Evolutionary conservation across 2,888 invertebrate species (phyloP).

Genomic region (Athalia circularis): DNA sequence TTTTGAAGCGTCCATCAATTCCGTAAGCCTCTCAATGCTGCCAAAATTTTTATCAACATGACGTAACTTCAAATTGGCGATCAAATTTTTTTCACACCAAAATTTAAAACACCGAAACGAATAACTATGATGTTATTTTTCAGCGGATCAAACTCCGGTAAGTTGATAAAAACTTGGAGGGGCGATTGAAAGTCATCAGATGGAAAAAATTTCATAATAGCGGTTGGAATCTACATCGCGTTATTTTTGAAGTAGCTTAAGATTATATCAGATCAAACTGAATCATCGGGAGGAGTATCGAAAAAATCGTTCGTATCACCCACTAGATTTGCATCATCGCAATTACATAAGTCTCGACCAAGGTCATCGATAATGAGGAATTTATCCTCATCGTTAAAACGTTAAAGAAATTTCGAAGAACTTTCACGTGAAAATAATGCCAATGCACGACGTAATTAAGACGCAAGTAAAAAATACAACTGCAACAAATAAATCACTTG

Average conservation of each 20-base stretch:
- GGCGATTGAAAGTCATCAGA: neutral
- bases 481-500: too few species aligned
- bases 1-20: too few species aligned
- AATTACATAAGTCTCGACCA: neutral
- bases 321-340: slow-evolving; percentile 3
- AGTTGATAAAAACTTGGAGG: slow-evolving; percentile 1
- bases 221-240: neutral
- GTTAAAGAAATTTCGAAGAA: too few species aligned
- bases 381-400: neutral
- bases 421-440: too few species aligned
- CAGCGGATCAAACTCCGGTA: slow-evolving; percentile 1
- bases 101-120: slow-evolving; percentile 12
- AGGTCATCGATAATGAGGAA: neutral
- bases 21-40: too few species aligned
- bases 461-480: too few species aligned
- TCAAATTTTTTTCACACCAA: slow-evolving; percentile 17
- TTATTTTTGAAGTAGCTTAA: neutral
- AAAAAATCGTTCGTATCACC: slow-evolving; percentile 9
- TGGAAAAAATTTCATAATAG: neutral
- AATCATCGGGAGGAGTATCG: neutral
- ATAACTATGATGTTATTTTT: slow-evolving; percentile 7
- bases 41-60: too few species aligned
- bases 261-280: slow-evolving; percentile 1
- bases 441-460: too few species aligned
- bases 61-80: too few species aligned